Evolutionary conservation across 2,113 vertebrate species (phyloP).

Genomic region (Orientallactaga bullata): DNA sequence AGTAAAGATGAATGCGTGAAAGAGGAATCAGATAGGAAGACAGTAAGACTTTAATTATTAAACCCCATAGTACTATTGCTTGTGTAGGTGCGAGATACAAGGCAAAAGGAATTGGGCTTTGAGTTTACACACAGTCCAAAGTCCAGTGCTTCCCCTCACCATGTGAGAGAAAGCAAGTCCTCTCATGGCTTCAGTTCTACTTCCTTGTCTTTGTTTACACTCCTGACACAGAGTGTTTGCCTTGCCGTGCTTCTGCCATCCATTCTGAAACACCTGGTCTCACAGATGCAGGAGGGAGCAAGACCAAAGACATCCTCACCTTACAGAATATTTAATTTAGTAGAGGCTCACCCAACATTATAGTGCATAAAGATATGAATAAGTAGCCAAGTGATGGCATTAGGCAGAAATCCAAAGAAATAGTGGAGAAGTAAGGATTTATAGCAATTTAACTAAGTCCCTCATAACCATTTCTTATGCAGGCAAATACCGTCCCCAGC

Average conservation of each 20-base stretch:
- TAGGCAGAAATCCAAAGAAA: slow-evolving; percentile 37
- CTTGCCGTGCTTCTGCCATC: background rate
- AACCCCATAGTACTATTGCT: background rate
- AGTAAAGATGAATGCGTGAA: background rate
- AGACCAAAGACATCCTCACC: background rate
- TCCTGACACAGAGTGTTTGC: background rate
- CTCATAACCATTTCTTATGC: background rate
- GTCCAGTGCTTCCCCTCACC: background rate
- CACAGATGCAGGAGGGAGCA: background rate
- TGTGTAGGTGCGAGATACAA: background rate
- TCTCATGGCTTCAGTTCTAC: background rate
- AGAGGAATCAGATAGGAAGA: background rate
- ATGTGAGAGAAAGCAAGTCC: background rate
- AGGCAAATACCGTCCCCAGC: background rate
- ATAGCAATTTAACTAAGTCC: background rate
- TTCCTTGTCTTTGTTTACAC: background rate
- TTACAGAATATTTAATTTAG: background rate
- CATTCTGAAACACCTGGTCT: background rate
- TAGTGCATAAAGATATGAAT: background rate
- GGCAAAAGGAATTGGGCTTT: background rate
- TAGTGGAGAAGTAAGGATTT: background rate
- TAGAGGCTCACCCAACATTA: background rate
- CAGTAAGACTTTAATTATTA: background rate
- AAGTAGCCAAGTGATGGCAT: background rate
- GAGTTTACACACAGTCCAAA: background rate